Conservation (phyloP, 2,888 invertebrate species). For the Calliopum simillimum region DNA sequence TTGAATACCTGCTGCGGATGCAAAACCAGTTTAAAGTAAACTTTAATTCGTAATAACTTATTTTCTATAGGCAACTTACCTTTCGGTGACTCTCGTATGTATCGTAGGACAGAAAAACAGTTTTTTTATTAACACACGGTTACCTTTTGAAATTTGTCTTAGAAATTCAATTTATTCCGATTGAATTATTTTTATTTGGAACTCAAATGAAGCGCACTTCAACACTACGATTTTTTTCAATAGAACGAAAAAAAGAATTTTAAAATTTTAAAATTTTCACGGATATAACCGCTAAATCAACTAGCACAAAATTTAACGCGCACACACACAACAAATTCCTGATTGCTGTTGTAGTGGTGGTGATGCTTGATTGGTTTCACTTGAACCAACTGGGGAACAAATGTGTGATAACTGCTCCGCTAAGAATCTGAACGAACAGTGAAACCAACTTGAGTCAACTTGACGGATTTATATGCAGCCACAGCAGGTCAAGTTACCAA, state of each 20-base stretch:
- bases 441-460: conserved; percentile 54
- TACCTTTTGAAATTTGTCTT: no score
- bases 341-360: not conserved
- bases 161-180: no score
- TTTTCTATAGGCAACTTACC: no score
- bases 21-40: no score
- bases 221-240: not conserved
- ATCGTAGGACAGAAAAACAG: no score
- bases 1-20: no score
- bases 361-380: not conserved
- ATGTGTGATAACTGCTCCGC: conserved; percentile 55
- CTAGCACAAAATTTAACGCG: not conserved
- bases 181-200: no score
- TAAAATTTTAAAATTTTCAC: conserved; percentile 5
- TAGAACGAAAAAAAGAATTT: not conserved
- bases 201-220: no score
- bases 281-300: not conserved
- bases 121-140: no score
- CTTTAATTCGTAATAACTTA: no score
- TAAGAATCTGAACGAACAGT: conserved; percentile 61
- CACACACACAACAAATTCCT: conserved; percentile 5
- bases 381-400: conserved; percentile 16
- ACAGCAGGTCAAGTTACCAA: not conserved
- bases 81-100: no score
- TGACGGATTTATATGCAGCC: conserved; percentile 59